These are phyloP conservation scores for Oncorhynchus gorbuscha DNA, from an alignment of 2,113 vertebrate species.

Conservation along the genomic window DNA sequence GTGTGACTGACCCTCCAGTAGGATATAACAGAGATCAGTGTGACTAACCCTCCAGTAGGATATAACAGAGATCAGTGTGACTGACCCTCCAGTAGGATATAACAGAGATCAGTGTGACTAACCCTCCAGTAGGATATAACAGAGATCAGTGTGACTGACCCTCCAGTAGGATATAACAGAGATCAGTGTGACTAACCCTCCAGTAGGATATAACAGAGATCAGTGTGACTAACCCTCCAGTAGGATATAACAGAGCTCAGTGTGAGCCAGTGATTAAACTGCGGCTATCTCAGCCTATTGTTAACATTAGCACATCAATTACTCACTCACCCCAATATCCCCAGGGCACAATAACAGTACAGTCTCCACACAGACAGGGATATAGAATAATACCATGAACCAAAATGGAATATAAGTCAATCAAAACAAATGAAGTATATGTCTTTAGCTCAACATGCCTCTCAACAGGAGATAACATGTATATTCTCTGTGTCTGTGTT, in stretches of 20 bases:
- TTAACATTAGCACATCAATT: slow-evolving; percentile 66
- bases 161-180: too few relatives aligned
- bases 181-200: too few relatives aligned
- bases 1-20: neutral
- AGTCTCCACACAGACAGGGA: neutral
- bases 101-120: slow-evolving; percentile 51
- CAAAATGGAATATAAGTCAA: slow-evolving; percentile 48
- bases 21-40: too few relatives aligned
- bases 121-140: too few relatives aligned
- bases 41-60: too few relatives aligned
- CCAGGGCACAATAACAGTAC: too few relatives aligned
- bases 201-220: slow-evolving; percentile 48
- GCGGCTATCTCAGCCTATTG: slow-evolving; percentile 48
- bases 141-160: too few relatives aligned
- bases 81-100: slow-evolving; percentile 46
- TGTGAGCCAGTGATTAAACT: slow-evolving; percentile 56
- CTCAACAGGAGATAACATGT: too few relatives aligned
- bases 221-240: slow-evolving; percentile 7
- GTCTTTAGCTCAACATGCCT: slow-evolving; percentile 16
- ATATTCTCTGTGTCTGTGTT: slow-evolving; percentile 5
- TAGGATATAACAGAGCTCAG: too few relatives aligned
- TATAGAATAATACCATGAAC: slow-evolving; percentile 14
- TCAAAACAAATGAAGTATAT: slow-evolving; percentile 54
- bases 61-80: too few relatives aligned
- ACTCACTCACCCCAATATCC: slow-evolving; percentile 48